phyloP scores from a whole-genome alignment of 2,797 vertebrate genomes.

The Alosa sapidissima region DNA sequence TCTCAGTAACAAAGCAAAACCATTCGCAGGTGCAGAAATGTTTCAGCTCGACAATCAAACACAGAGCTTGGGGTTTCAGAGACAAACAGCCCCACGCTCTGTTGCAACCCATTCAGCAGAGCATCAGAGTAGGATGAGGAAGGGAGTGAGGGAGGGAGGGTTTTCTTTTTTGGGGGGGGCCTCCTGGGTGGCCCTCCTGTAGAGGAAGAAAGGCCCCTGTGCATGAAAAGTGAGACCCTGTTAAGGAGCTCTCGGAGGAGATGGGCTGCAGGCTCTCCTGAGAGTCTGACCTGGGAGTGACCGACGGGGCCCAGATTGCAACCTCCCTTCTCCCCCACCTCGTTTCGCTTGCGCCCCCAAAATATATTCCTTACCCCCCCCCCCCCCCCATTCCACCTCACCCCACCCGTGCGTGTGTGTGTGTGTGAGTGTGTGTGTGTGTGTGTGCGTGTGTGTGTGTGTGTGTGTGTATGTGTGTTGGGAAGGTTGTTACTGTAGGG shows the following conservation, averaged over 20 bases:
- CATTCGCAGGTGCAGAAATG: not conserved
- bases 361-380: not conserved
- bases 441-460: slow-evolving; percentile 32
- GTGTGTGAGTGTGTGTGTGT: slow-evolving; percentile 35
- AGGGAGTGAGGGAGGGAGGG: not conserved
- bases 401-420: slow-evolving; percentile 21
- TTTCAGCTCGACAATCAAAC: not conserved
- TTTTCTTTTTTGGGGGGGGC: not conserved
- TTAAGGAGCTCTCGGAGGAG: slow-evolving; percentile 28
- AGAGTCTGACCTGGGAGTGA: not conserved
- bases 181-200: slow-evolving; percentile 54
- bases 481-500: not conserved
- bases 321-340: not conserved
- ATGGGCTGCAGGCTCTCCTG: not conserved
- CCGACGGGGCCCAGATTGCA: not conserved
- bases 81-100: not conserved
- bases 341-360: not conserved
- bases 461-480: not conserved
- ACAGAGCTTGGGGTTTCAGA: not conserved
- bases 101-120: not conserved
- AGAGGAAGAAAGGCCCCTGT: slow-evolving; percentile 50
- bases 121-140: slow-evolving; percentile 28
- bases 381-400: not conserved
- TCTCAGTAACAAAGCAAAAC: not conserved
- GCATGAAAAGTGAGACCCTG: slow-evolving; percentile 58